These are phyloP conservation scores for Brachionus asplanchnoidis DNA, from an alignment of 1,140 invertebrate species.

Conservation along the genomic window DNA sequence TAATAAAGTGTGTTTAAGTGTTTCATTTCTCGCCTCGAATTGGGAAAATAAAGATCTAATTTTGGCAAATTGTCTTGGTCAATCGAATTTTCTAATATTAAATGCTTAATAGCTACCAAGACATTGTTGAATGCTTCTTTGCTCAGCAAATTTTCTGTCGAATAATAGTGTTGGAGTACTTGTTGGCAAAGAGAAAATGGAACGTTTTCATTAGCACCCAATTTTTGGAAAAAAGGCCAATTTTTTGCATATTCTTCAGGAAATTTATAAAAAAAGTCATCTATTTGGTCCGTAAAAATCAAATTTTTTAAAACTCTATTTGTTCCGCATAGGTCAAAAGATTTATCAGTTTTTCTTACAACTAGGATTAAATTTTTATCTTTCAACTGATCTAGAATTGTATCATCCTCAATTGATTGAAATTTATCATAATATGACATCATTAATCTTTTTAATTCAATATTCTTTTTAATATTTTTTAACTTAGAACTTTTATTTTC, in stretches of 20 bases:
- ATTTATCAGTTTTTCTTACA: background rate
- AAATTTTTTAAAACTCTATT: background rate
- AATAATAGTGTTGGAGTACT: background rate
- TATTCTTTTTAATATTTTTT: background rate
- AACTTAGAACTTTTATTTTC: background rate
- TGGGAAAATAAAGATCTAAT: background rate
- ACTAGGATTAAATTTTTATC: background rate
- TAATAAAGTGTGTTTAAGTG: background rate
- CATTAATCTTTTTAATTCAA: background rate
- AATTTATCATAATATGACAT: background rate
- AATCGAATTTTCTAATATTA: background rate
- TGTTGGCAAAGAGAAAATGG: background rate
- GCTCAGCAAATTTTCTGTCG: background rate
- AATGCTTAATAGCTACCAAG: background rate
- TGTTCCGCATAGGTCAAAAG: background rate
- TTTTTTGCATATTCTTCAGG: background rate
- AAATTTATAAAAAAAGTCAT: slow-evolving; percentile 3
- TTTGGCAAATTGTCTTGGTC: background rate
- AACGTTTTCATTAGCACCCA: background rate
- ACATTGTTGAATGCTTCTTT: background rate
- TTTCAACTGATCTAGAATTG: background rate
- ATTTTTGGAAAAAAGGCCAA: background rate
- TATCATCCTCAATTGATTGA: background rate
- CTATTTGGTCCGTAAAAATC: background rate
- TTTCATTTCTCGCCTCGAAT: background rate